A percentile compares a stretch with the other conserved stretches of the same genome.
Conservation (phyloP, 2,888 invertebrate genomes). For the Synanthedon myopaeformis region DNA sequence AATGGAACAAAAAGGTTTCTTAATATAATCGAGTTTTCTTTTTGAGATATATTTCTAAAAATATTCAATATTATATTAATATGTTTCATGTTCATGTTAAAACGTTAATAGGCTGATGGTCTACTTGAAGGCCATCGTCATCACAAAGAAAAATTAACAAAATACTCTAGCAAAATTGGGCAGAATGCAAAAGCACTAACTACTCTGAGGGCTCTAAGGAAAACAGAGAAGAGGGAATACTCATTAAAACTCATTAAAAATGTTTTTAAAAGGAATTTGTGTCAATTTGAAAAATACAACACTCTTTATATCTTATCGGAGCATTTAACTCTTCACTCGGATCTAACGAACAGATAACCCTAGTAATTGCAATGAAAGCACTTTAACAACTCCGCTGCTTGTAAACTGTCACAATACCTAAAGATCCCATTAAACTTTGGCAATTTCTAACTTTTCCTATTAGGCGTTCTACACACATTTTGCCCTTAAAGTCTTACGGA, state of each 20-base stretch:
- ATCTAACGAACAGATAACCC: constrained; percentile 1
- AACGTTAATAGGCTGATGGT: too few species aligned
- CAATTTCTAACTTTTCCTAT: constrained; percentile 61
- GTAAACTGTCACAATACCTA: constrained; percentile 59
- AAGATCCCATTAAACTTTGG: constrained; percentile 60
- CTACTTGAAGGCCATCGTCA: not conserved
- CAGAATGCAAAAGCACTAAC: not conserved
- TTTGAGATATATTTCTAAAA: not conserved
- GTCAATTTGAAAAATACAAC: not conserved
- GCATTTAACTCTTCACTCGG: not conserved
- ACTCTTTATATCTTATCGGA: too few species aligned
- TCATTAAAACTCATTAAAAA: not conserved
- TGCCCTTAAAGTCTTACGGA: constrained; percentile 14
- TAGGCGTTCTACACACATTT: constrained; percentile 45
- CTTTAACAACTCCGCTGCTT: constrained; percentile 39
- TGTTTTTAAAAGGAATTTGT: not conserved
- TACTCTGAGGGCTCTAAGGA: not conserved
- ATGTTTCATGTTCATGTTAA: not conserved
- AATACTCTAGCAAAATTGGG: not conserved
- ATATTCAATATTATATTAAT: not conserved
- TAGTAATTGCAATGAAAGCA: constrained; percentile 38
- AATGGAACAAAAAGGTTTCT: too few species aligned
- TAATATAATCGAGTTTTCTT: not conserved
- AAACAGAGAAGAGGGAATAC: not conserved
- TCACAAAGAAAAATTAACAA: not conserved